A percentile compares a stretch with the other conserved stretches of the same genome.
Evolutionary conservation across 2,113 vertebrate species (phyloP).

Genomic region (Microcebus murinus): DNA sequence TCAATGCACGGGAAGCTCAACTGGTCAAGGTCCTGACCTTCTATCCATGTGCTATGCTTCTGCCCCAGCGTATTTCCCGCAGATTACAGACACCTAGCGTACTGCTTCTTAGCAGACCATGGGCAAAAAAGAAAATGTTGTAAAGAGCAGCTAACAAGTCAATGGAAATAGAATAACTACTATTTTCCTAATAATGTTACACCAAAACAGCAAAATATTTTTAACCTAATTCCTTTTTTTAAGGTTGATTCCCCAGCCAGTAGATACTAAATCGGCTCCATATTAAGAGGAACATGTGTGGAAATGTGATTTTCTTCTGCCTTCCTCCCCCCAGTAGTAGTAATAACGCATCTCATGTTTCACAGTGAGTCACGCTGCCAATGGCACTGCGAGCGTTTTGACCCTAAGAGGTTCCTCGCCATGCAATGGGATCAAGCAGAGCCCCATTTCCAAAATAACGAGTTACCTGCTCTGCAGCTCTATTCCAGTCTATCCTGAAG

Average conservation of each 20-base stretch:
- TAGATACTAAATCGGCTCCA: background rate
- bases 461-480: constrained; percentile 89
- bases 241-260: background rate
- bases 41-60: accelerated
- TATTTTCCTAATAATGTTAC: background rate
- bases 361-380: background rate
- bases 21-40: accelerated
- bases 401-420: no score
- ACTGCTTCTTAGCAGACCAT: background rate
- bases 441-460: background rate
- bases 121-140: background rate
- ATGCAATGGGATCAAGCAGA: background rate
- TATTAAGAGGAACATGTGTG: background rate
- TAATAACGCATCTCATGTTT: background rate
- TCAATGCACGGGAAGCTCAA: background rate
- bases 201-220: background rate
- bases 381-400: no score
- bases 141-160: background rate
- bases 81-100: background rate
- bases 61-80: background rate
- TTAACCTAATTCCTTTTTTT: background rate
- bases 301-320: background rate
- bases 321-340: no score
- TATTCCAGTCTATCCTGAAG: constrained; percentile 88
- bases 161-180: background rate